Evolutionary conservation across 2,888 invertebrate genomes (phyloP).

Genomic region (Opisthograptis luteolata): DNA sequence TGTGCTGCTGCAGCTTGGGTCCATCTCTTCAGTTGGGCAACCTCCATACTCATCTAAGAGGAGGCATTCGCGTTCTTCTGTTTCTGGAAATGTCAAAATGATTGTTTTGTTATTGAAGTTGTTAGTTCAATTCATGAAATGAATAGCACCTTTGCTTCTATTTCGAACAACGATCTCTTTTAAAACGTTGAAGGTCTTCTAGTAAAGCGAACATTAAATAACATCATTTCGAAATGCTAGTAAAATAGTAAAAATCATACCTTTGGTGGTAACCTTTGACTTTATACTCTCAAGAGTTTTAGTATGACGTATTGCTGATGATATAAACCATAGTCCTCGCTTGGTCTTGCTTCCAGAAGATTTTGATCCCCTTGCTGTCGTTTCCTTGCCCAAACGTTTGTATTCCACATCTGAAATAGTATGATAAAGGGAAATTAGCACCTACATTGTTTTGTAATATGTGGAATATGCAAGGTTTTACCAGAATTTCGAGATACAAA

Average conservation of each 20-base stretch:
- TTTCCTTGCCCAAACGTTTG: constrained; percentile 72
- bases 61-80: constrained; percentile 85
- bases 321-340: constrained; percentile 80
- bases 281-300: constrained; percentile 79
- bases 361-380: constrained; percentile 55
- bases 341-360: constrained; percentile 62
- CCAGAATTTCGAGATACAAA: not conserved
- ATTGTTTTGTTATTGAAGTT: not conserved
- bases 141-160: too few species aligned
- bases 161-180: too few species aligned
- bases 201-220: not conserved
- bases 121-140: not conserved
- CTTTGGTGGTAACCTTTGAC: constrained; percentile 72
- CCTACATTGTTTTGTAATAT: constrained; percentile 4
- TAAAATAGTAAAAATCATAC: constrained; percentile 40
- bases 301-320: constrained; percentile 77
- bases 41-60: constrained; percentile 83
- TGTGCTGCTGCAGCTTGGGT: constrained; percentile 64
- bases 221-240: too few species aligned
- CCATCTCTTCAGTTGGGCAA: constrained; percentile 65
- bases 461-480: not conserved
- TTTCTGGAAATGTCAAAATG: constrained; percentile 52
- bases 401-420: constrained; percentile 71
- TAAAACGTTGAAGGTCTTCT: not conserved
- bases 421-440: not conserved